These are phyloP conservation scores for Tanaodytes sp. DNA, from an alignment of 2,888 invertebrate genomes.

Conservation along the genomic window DNA sequence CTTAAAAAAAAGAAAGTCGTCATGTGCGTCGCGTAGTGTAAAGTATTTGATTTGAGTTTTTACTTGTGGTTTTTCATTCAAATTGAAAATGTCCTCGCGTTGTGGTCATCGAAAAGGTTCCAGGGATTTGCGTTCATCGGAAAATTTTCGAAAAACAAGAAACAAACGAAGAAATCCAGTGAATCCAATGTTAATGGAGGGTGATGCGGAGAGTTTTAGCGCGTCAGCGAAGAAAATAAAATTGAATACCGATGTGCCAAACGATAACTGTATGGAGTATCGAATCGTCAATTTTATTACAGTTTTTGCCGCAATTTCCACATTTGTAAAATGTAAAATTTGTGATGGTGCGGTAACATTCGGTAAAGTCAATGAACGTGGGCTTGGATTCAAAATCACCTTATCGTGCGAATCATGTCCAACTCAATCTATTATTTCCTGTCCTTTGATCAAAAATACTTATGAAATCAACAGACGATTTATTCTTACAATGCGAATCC, in stretches of 20 bases:
- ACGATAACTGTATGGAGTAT: too few relatives aligned
- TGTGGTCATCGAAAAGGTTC: slow-evolving; percentile 10
- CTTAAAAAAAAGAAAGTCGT: slow-evolving; percentile 5
- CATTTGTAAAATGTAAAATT: slow-evolving; percentile 48
- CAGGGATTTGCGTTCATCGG: slow-evolving; percentile 1
- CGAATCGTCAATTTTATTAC: slow-evolving; percentile 46
- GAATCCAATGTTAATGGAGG: slow-evolving; percentile 18
- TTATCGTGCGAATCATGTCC: slow-evolving; percentile 23
- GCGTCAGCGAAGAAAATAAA: slow-evolving; percentile 13
- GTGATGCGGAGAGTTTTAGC: slow-evolving; percentile 17
- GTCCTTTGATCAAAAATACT: slow-evolving; percentile 23
- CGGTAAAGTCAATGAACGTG: slow-evolving; percentile 13
- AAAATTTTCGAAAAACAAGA: slow-evolving; percentile 13
- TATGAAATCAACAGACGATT: slow-evolving; percentile 44
- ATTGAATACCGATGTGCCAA: not conserved
- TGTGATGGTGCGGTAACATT: slow-evolving; percentile 47
- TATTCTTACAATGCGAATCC: slow-evolving; percentile 36
- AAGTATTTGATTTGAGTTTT: slow-evolving; percentile 3
- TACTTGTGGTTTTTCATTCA: slow-evolving; percentile 11
- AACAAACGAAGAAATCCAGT: not conserved
- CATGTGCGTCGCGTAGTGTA: slow-evolving; percentile 1
- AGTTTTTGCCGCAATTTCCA: slow-evolving; percentile 50
- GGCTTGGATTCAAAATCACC: slow-evolving; percentile 38
- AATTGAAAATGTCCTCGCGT: slow-evolving; percentile 11
- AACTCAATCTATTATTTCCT: slow-evolving; percentile 20